Conservation (phyloP, 2,797 vertebrate species). For the Ptychadena robeensis region DNA sequence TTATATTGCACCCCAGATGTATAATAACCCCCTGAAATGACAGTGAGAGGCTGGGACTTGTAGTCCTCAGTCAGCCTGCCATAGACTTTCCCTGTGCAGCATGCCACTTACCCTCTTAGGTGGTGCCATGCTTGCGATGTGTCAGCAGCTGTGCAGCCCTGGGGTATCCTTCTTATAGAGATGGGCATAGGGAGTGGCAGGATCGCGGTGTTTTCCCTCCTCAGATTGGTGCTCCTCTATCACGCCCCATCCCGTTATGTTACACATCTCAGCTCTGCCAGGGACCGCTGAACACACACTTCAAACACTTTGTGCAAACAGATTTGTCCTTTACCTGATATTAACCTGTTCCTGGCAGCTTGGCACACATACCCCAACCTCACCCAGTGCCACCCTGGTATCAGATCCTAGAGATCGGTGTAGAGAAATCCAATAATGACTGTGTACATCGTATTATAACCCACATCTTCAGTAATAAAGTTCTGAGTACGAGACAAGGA, state of each 20-base stretch:
- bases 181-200: conserved; percentile 6
- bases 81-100: too few relatives aligned
- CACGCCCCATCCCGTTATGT: conserved; percentile 29
- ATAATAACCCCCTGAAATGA: too few relatives aligned
- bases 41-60: background rate
- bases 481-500: too few relatives aligned
- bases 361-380: too few relatives aligned
- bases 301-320: conserved; percentile 33
- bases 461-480: too few relatives aligned
- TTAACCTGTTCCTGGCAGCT: conserved; percentile 1
- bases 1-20: too few relatives aligned
- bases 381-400: too few relatives aligned
- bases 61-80: too few relatives aligned
- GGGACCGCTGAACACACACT: conserved; percentile 2
- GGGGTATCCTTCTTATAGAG: conserved; percentile 15
- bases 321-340: background rate
- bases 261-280: conserved; percentile 25
- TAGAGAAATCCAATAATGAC: too few relatives aligned
- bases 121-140: conserved; percentile 25
- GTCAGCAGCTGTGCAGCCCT: background rate
- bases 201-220: background rate
- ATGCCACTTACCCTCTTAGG: conserved; percentile 19
- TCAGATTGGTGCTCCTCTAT: conserved; percentile 30
- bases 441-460: too few relatives aligned
- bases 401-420: too few relatives aligned